A percentile compares a stretch with the other conserved stretches of the same genome.
Evolutionary conservation across 2,113 vertebrate species (phyloP).

Genomic region (Nettapus auritus): DNA sequence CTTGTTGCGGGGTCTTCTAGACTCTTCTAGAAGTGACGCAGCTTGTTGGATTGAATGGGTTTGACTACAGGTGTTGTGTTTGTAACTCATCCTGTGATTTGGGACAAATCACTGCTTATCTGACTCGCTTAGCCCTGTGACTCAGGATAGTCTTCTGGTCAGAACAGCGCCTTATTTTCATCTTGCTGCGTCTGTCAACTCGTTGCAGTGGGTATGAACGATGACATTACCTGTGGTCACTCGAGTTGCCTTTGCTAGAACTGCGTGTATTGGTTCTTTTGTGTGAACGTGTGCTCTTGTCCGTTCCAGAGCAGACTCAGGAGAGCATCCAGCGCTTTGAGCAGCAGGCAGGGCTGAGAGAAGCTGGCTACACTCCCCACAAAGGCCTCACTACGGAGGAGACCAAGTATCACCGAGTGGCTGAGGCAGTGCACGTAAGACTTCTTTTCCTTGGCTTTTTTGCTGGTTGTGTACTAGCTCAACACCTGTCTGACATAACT

Average conservation of each 20-base stretch:
- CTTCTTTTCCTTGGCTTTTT: neutral
- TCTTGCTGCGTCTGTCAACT: neutral
- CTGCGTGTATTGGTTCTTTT: neutral
- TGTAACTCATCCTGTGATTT: neutral
- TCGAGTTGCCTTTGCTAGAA: neutral
- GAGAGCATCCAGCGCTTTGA: slow-evolving; percentile 94
- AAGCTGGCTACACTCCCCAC: slow-evolving; percentile 90
- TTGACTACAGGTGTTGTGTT: neutral
- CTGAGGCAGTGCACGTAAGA: slow-evolving; percentile 90
- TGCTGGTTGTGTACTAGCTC: neutral
- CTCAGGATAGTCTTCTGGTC: neutral
- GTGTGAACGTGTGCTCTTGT: slow-evolving; percentile 44
- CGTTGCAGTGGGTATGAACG: neutral
- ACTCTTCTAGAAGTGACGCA: neutral
- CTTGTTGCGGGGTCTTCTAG: neutral
- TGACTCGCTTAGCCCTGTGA: neutral
- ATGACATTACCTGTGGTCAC: neutral
- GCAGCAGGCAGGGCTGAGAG: slow-evolving; percentile 91
- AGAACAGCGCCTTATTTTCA: neutral
- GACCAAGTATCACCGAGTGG: slow-evolving; percentile 86
- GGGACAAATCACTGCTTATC: neutral
- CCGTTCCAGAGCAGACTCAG: slow-evolving; percentile 87
- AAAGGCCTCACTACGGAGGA: slow-evolving; percentile 94
- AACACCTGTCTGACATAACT: neutral
- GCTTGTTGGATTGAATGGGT: neutral